Evolutionary conservation across 2,797 vertebrate genomes (phyloP), one percentile per base, ranked within the genome.

Genomic region (Sebastes umbrosus): DNA sequence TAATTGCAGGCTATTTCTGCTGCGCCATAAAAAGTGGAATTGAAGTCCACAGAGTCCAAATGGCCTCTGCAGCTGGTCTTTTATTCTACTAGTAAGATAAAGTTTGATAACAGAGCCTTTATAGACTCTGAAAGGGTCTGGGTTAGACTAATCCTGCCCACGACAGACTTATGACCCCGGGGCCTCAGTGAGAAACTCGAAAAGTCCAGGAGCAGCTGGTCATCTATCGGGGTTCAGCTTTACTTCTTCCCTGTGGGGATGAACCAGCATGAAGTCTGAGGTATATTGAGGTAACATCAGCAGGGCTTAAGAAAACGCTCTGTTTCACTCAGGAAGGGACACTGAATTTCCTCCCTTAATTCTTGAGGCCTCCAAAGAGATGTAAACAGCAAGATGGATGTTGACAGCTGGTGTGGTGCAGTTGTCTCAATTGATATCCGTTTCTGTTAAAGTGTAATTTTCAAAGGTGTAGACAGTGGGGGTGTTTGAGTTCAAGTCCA

Each of bases 361-460:
- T 83, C 84, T 88, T 43, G 54, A 75, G 71, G 66, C 75, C 84
- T 87, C 81, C 69, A 72, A 84, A 88, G 70, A 88, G 82, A 84
- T 85, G 81, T 85, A 84, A 92, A 86, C 85, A 85, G 74, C 67
- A 80, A 84, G 82, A 91, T 91, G 52, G 86, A 88, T 87, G 90
- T 84, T 74, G 89, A 87, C 91, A 87, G 83, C 71, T 67, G 31
- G 67, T 78, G 79, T 70, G 69, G 74, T 77, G 84, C 79, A 86
- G 77, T 89, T 89, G 86, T 88, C 87, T 80, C 72, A 66, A 80
- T 52, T 86, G 70, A 88, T 90, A 84, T 85, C 76, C 13, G 4
- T 72, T 84, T 75, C 43, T 79, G 76, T 75, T 79, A 54, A 82
- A 55, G 79, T 83, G 73, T 74, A 29, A 80, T 88, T 83, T 69